phyloP scores from a whole-genome alignment of 2,888 invertebrate species.

The Melanargia galathea region DNA sequence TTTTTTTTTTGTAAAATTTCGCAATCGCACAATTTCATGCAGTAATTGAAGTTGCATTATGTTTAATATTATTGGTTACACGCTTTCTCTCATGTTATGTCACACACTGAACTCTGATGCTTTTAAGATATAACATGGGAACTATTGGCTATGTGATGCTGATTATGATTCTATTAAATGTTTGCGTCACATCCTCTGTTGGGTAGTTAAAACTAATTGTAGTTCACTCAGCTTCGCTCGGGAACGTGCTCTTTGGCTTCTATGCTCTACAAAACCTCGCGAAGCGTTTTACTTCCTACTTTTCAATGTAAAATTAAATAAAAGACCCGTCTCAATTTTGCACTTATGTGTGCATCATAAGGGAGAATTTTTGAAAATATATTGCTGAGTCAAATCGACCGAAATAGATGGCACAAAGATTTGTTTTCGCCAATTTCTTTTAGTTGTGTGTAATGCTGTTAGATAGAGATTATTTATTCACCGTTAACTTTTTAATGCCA shows the following conservation, averaged over 20 bases:
- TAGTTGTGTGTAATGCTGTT: too few relatives aligned
- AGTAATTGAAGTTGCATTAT: conserved; percentile 31
- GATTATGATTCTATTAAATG: conserved; percentile 45
- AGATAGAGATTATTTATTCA: too few relatives aligned
- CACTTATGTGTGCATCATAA: too few relatives aligned
- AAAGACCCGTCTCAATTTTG: neutral
- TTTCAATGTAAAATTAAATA: too few relatives aligned
- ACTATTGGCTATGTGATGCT: conserved; percentile 38
- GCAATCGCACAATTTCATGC: conserved; percentile 27
- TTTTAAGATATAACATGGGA: conserved; percentile 51
- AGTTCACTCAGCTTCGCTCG: conserved; percentile 5
- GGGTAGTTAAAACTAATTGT: conserved; percentile 28
- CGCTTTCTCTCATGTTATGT: conserved; percentile 49
- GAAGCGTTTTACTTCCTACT: neutral
- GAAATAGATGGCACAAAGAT: too few relatives aligned
- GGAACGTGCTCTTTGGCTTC: conserved; percentile 4
- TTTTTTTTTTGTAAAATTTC: conserved; percentile 34
- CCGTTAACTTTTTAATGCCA: too few relatives aligned
- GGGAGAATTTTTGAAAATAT: too few relatives aligned
- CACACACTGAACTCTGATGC: conserved; percentile 47
- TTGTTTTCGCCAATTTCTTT: too few relatives aligned
- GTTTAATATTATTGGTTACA: conserved; percentile 30
- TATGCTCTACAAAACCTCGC: neutral
- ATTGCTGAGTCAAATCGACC: too few relatives aligned
- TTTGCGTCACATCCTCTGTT: conserved; percentile 40